Base-by-base conservation (phyloP, 2,888 invertebrate species). In the Stenchaetothrips biformis region DNA sequence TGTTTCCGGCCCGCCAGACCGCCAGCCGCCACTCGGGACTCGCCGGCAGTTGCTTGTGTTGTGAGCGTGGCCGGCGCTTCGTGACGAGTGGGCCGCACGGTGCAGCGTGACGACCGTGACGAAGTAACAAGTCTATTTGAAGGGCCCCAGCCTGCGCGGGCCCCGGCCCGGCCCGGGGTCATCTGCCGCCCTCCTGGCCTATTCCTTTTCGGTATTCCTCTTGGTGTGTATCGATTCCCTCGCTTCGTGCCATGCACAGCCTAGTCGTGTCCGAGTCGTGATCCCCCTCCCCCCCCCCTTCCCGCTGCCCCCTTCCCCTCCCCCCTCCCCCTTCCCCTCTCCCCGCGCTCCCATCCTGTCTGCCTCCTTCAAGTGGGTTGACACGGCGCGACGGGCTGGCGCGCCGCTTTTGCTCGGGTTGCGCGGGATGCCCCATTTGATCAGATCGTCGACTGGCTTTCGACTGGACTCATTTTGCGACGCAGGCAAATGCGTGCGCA, bases 71-170 rank as follows among this genome's bases (percentile, higher is more conserved):
- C 11, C 53, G 53, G 16, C 13, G 6, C 53, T n/a, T 53, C 53
- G 53, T 53, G 53, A 53, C 53, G 53, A 53, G n/a, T n/a, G n/a
- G n/a, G n/a, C n/a, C n/a, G n/a, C n/a, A n/a, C n/a, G n/a, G n/a
- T n/a, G n/a, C n/a, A n/a, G n/a, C n/a, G n/a, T n/a, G n/a, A n/a
- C n/a, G n/a, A 53, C 21, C 67, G 67, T 67, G 67, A 67, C 67
- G 67, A 21, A n/a, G 67, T 67, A 67, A 21, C 67, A 21, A 67
- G 67, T 67, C 67, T 21, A 21, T 67, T 67, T 67, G 67, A n/a
- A 11, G 49, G 53, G 13, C 53, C 53, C 18, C 18, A 16, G 53
- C 53, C 53, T 53, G 53, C 53, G 2, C 53, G 11, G 53, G 53
- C 53, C 49, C 49, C 7, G 49, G 49, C 49, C 49, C 49, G 49